Conservation (phyloP, 2,888 invertebrate genomes). For the Ganaspis brasiliensis region DNA sequence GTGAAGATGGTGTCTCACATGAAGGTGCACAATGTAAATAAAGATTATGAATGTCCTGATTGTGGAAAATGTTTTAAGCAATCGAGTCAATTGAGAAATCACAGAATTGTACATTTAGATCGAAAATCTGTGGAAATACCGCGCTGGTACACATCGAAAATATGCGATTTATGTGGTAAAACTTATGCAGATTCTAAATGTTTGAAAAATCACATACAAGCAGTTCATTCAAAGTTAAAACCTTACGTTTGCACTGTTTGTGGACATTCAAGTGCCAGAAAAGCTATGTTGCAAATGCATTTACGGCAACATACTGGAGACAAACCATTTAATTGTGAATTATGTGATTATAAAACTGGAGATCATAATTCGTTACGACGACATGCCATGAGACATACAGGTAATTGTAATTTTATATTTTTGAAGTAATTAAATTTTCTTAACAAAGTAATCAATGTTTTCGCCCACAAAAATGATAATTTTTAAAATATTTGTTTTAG, state of each 20-base stretch:
- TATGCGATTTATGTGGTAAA: slow-evolving; percentile 86
- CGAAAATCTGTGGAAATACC: slow-evolving; percentile 74
- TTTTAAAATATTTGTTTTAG: slow-evolving; percentile 68
- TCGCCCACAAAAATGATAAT: no score
- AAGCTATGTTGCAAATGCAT: slow-evolving; percentile 88
- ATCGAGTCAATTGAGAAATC: slow-evolving; percentile 84
- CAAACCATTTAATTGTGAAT: slow-evolving; percentile 88
- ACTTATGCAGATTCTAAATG: slow-evolving; percentile 87
- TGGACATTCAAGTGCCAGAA: slow-evolving; percentile 87
- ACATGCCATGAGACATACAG: slow-evolving; percentile 85
- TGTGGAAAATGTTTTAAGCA: slow-evolving; percentile 86
- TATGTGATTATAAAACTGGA: slow-evolving; percentile 87
- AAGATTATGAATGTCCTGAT: slow-evolving; percentile 81
- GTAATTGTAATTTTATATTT: no score
- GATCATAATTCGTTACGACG: slow-evolving; percentile 89
- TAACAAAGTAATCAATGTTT: no score
- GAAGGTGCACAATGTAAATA: slow-evolving; percentile 83
- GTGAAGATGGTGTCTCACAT: slow-evolving; percentile 85
- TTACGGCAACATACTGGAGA: slow-evolving; percentile 89
- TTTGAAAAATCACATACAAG: slow-evolving; percentile 86
- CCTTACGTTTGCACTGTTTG: slow-evolving; percentile 89
- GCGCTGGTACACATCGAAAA: slow-evolving; percentile 84
- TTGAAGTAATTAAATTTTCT: no score
- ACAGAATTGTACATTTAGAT: slow-evolving; percentile 82
- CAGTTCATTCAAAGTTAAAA: slow-evolving; percentile 88